These are phyloP conservation scores for Vultur gryphus DNA, from an alignment of 2,797 vertebrate genomes.

Conservation along the genomic window DNA sequence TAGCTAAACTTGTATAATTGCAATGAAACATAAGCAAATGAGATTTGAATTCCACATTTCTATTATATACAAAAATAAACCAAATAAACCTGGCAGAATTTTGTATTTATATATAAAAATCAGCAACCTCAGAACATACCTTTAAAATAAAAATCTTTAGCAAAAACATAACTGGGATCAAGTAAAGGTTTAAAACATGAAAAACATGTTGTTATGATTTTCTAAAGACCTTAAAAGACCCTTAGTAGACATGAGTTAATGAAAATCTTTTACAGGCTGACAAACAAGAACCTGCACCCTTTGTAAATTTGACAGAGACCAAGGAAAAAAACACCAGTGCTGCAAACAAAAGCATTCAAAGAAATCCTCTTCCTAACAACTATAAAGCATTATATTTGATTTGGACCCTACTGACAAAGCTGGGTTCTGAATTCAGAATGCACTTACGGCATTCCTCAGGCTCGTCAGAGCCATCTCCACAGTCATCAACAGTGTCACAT, in stretches of 20 bases:
- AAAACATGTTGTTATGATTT: fast-evolving
- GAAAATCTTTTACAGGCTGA: background rate
- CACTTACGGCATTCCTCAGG: conserved; percentile 91
- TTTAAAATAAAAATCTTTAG: background rate
- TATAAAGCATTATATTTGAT: background rate
- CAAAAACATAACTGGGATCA: background rate
- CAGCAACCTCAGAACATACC: background rate
- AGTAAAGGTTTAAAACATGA: background rate
- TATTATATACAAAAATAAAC: background rate
- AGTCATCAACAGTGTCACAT: conserved; percentile 94
- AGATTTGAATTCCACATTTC: background rate
- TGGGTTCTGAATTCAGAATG: background rate
- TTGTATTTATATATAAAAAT: background rate
- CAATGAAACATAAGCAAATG: background rate
- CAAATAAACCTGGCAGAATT: background rate
- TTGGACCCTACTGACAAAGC: background rate
- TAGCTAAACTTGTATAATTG: background rate
- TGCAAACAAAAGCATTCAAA: background rate
- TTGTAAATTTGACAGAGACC: background rate
- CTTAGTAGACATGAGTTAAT: background rate
- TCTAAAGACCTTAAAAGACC: background rate
- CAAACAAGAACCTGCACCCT: background rate
- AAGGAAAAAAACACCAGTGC: background rate
- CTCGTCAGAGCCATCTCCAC: conserved; percentile 91
- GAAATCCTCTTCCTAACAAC: too few species aligned